Evolutionary conservation across 2,797 vertebrate species (phyloP), one percentile per base, ranked within the genome.

Genomic region (Spinibarbus caldwelli): DNA sequence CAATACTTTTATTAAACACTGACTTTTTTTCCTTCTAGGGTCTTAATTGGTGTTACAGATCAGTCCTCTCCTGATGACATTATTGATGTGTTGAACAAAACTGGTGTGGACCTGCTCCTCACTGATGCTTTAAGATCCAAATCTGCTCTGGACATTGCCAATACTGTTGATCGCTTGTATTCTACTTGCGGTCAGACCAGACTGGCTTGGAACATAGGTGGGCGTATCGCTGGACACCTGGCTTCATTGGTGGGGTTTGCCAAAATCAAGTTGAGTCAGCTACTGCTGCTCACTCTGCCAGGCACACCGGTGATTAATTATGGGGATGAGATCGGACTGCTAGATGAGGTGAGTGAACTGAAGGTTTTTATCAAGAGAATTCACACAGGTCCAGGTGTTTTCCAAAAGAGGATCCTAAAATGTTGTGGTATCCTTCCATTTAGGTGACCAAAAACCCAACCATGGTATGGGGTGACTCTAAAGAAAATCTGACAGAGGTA

Each of bases 251-350:
- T 94, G 41, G 90, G 91, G 0, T 15, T 89, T 1, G 82, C 84
- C 0, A 82, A 93, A 64, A 90, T 96, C 11, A 92, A 86, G 6
- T 89, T 96, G 2, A 86, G 95, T 86, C 96, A 96, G 72, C 79
- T 97, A 87, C 90, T 98, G 85, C 89, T 98, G 31, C 92, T 97
- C 76, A 97, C 97, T 0, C 91, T 98, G 34, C 96, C 96, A 0
- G 97, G 97, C 19, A 97, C 96, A 0, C 96, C 97, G 0, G 84
- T 98, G 45, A 93, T 97, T 78, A 95, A 92, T 90, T 97, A 96
- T 1, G 97, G 97, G 2, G 97, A 97, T 43, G 97, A 97, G 92
- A 95, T 97, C 2, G 96, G 96, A 26, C 91, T 97, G 84, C 82
- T 76, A 89, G 92, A 92, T 45, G 17, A 96, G 90, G 93, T 92